A percentile compares a stretch with the other conserved stretches of the same genome.
phyloP scores from a whole-genome alignment of 2,888 invertebrate genomes.

The Timandra comae region DNA sequence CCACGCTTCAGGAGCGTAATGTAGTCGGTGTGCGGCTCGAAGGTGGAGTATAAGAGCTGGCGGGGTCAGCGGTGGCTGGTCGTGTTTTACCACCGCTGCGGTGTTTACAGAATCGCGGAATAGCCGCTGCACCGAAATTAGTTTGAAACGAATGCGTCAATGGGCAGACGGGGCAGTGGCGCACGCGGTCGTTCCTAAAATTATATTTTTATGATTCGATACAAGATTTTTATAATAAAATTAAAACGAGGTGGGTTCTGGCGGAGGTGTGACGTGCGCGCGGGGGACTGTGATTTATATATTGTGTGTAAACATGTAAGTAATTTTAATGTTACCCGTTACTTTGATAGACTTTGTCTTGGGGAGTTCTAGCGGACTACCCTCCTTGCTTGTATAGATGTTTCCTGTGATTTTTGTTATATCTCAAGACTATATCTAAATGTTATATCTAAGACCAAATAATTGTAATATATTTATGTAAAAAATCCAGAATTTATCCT shows the following conservation, averaged over 20 bases:
- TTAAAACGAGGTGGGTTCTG: conserved; percentile 48
- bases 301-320: conserved; percentile 17
- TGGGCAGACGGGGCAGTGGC: conserved; percentile 55
- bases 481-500: no score
- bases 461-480: no score
- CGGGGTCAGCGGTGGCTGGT: conserved; percentile 45
- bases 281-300: conserved; percentile 32
- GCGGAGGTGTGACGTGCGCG: conserved; percentile 51
- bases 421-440: no score
- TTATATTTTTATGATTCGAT: conserved; percentile 71
- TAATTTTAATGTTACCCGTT: no score
- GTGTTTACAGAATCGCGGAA: conserved; percentile 75
- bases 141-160: conserved; percentile 74
- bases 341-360: no score
- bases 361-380: no score
- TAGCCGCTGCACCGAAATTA: conserved; percentile 74
- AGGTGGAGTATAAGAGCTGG: conserved; percentile 25
- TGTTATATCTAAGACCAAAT: no score
- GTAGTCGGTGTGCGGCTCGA: conserved; percentile 20
- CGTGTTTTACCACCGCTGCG: conserved; percentile 46
- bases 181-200: conserved; percentile 56
- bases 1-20: conserved; percentile 29
- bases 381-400: no score
- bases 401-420: no score
- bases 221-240: conserved; percentile 65